These are phyloP conservation scores for Alectura lathami DNA, from an alignment of 2,113 vertebrate genomes.

Conservation along the genomic window DNA sequence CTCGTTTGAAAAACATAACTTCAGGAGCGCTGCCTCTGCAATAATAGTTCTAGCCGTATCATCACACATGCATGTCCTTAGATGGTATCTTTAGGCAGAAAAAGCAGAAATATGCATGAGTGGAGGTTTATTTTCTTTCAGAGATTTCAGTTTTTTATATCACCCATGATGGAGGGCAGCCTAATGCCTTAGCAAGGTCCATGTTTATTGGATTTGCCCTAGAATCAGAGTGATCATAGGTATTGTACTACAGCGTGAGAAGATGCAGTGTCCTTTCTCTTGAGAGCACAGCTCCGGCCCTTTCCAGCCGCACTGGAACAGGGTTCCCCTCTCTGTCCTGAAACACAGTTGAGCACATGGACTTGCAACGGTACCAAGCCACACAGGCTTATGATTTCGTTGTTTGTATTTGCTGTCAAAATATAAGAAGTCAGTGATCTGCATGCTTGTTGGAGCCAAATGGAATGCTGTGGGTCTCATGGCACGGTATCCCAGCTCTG, in stretches of 20 bases:
- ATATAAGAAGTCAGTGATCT: neutral
- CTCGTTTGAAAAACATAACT: neutral
- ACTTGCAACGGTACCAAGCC: neutral
- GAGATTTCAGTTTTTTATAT: neutral
- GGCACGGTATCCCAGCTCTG: neutral
- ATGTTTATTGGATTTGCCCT: neutral
- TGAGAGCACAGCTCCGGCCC: neutral
- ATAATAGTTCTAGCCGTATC: neutral
- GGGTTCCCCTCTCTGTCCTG: neutral
- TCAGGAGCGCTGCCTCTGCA: neutral
- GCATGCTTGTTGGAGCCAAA: neutral
- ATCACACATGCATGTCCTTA: neutral
- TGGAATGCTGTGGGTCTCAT: neutral
- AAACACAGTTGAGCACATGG: rapidly evolving
- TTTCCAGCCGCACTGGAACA: neutral
- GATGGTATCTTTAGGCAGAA: neutral
- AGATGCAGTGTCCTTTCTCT: neutral
- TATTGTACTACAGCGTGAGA: rapidly evolving
- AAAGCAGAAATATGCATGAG: neutral
- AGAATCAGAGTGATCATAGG: neutral
- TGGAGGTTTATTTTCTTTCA: neutral
- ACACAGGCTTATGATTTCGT: neutral
- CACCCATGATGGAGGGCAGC: neutral
- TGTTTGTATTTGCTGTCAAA: neutral
- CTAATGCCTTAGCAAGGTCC: neutral